Conservation (phyloP, 2,797 vertebrate genomes). For the Acanthurus tractus region DNA sequence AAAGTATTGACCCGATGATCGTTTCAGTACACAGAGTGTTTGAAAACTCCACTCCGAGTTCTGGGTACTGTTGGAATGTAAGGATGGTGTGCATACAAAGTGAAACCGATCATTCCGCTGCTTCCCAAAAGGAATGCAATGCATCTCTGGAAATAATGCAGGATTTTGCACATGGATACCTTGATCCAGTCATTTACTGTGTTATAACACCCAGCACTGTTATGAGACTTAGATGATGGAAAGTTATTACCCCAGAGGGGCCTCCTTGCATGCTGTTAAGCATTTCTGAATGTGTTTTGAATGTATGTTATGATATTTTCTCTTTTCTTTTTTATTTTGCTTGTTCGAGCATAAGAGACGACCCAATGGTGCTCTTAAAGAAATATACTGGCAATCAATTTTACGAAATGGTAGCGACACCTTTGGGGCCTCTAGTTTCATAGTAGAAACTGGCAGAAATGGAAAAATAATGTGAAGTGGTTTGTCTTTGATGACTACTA, state of each 20-base stretch:
- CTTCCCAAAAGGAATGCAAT: conserved; percentile 76
- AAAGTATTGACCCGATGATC: conserved; percentile 94
- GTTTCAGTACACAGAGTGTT: conserved; percentile 92
- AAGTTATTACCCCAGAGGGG: conserved; percentile 33
- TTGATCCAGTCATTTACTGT: conserved; percentile 48
- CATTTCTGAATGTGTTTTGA: conserved; percentile 49
- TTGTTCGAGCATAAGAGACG: conserved; percentile 33
- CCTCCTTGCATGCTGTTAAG: conserved; percentile 66
- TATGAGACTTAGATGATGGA: conserved; percentile 48
- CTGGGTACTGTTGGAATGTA: conserved; percentile 91
- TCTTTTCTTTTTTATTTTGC: conserved; percentile 56
- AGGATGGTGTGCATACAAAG: conserved; percentile 87
- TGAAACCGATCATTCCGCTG: conserved; percentile 82
- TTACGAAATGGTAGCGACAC: conserved; percentile 5
- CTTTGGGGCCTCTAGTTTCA: conserved; percentile 49
- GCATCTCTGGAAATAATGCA: conserved; percentile 59
- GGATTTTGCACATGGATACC: conserved; percentile 44
- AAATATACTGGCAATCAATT: conserved; percentile 9
- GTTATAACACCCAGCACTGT: conserved; percentile 33
- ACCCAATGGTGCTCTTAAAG: conserved; percentile 58
- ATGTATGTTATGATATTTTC: conserved; percentile 45
- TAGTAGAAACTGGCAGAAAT: conserved; percentile 6
- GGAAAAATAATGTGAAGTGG: background rate
- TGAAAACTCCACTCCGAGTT: conserved; percentile 89
- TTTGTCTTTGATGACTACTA: background rate